Base-by-base conservation (phyloP, 2,888 invertebrate species). In the Pterobdella sp. region DNA sequence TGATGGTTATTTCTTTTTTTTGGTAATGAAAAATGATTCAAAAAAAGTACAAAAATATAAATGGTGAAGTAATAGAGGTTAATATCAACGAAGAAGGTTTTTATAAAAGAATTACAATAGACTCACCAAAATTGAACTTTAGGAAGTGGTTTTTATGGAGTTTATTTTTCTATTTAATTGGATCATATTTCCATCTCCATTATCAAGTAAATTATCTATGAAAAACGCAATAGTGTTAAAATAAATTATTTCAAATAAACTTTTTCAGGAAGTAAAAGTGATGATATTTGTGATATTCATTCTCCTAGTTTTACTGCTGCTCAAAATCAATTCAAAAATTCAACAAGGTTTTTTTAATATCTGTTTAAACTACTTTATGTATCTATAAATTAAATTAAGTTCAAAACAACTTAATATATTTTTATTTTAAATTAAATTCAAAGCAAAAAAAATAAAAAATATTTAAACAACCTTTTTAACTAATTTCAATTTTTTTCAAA, bases 251-350 rank as follows among this genome's bases (percentile, higher is more conserved):
- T 42, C 7, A 14, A 42, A 42, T 14, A 14, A 42, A 14, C 49
- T 56, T 14, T 3, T 56, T 7, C 60, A 56, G 60, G 60, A 56
- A 14, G 26, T n/a, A 4, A 56, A n/a, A 56, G 4, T 56, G n/a
- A 56, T 56, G 60, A 26, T 56, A 56, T 26, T 56, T 26, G n/a
- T 56, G 3, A 56, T 56, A 4, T 56, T 26, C 4, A 56, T 56
- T 22, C 60, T 56, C 3, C n/a, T 56, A 14, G 18, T 56, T 3
- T 26, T 56, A 4, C n/a, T 56, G 60, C n/a, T 56, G n/a, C 18
- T 56, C n/a, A 56, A 56, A 56, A 56, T 56, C 60, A 56, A 56
- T 26, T 56, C 60, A 26, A 56, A 56, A 56, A 56, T 56, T 56
- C 18, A 56, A 56, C 60, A 56, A 56, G 60, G 60, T 56, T 22